Conservation (phyloP, 2,797 vertebrate species). For the Cyclopterus lumpus region DNA sequence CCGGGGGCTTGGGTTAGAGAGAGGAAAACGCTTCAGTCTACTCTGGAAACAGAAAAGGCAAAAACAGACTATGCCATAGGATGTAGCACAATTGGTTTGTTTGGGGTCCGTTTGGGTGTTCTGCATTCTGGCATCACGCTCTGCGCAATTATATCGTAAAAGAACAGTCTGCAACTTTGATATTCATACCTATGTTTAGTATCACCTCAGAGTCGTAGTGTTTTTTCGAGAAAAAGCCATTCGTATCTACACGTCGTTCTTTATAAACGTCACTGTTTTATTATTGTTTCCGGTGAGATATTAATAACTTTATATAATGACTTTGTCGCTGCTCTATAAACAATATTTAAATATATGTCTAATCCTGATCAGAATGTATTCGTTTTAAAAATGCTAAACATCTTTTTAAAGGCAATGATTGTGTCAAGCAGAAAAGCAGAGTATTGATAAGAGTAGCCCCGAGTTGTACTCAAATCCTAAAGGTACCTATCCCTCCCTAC, state of each 20-base stretch:
- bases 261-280: neutral
- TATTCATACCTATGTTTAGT: neutral
- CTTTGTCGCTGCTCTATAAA: too few species aligned
- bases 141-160: conserved; percentile 37
- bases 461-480: too few species aligned
- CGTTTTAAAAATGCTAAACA: too few species aligned
- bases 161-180: neutral
- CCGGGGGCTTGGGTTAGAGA: conserved; percentile 53
- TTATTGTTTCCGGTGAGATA: too few species aligned
- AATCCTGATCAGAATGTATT: too few species aligned
- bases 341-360: too few species aligned
- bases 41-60: conserved; percentile 55
- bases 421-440: too few species aligned
- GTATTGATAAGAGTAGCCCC: too few species aligned
- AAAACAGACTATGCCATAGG: conserved; percentile 39
- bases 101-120: conserved; percentile 57
- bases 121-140: conserved; percentile 40
- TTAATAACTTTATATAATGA: too few species aligned
- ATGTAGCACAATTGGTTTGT: conserved; percentile 47
- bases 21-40: conserved; percentile 59
- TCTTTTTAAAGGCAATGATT: too few species aligned
- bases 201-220: neutral
- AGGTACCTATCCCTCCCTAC: too few species aligned
- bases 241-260: neutral
- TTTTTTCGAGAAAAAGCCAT: too few species aligned